Conservation (phyloP, 2,797 vertebrate species). For the Loriculus beryllinus region DNA sequence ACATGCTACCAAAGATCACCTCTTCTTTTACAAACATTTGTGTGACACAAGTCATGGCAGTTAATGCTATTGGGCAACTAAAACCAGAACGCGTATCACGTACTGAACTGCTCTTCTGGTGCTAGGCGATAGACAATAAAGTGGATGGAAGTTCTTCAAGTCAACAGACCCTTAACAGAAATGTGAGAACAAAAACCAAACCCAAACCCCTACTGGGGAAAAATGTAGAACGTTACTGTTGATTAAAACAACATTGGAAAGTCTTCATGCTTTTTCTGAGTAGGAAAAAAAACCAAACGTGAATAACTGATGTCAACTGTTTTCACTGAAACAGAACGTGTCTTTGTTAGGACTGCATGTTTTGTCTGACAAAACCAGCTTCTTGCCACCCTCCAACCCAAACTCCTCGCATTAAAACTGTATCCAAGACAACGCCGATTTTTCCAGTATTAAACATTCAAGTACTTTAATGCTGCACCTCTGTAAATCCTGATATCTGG, state of each 20-base stretch:
- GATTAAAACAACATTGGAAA: slow-evolving; percentile 52
- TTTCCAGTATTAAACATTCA: slow-evolving; percentile 83
- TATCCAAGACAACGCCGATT: slow-evolving; percentile 34
- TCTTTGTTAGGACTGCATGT: slow-evolving; percentile 76
- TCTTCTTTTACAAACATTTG: neutral
- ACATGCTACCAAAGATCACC: neutral
- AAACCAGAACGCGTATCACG: neutral
- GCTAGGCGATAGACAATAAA: slow-evolving; percentile 15
- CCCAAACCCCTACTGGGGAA: neutral
- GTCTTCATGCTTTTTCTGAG: slow-evolving; percentile 18
- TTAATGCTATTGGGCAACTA: slow-evolving; percentile 1
- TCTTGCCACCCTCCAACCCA: slow-evolving; percentile 52
- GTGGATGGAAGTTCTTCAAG: slow-evolving; percentile 43
- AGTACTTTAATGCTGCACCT: slow-evolving; percentile 81
- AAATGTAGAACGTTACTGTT: slow-evolving; percentile 36
- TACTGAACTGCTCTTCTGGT: slow-evolving; percentile 31
- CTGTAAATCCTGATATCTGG: slow-evolving; percentile 75
- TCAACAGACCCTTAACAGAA: slow-evolving; percentile 57
- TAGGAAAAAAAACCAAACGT: slow-evolving; percentile 48
- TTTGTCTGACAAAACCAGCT: slow-evolving; percentile 79
- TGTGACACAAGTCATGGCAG: neutral
- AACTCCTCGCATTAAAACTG: slow-evolving; percentile 60
- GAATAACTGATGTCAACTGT: slow-evolving; percentile 30
- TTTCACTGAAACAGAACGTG: slow-evolving; percentile 74
- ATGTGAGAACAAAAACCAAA: neutral